Evolutionary conservation across 1,140 invertebrate species (phyloP), one percentile per base, ranked within the genome.

Genomic region (Drosophila persimilis): DNA sequence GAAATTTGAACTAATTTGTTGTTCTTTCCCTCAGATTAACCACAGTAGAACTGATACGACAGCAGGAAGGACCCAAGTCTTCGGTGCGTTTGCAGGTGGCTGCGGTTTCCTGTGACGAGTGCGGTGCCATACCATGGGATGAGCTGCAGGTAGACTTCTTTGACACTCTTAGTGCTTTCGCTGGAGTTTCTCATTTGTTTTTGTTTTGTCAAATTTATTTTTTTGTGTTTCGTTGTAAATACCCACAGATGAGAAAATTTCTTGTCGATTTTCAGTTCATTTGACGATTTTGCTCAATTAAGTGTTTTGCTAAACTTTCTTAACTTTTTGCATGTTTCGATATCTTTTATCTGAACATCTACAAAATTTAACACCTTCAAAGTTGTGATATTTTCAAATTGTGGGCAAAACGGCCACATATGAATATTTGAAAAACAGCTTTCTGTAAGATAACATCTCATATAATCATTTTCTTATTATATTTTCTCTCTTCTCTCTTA

Each of bases 41-140:
- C 54, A 95, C 96, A 81, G 94, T 97, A 7, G 96, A 98, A 92
- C 84, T 97, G 26, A 93, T 97, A 51, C 95, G 97, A 73, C 95
- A 98, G 90, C 96, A 95, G 43, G 90, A 92, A n/a, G 95, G 95
- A 3, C 94, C 95, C 53, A 93, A 93, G n/a, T 95, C 96, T 0
- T 92, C 94, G 0, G 92, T 97, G 7, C 95, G 96, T 78, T 81
- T 97, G 20, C 96, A 97, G 83, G 94, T 97, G 11, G 94, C 95
- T 6, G 95, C 96, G 77, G 92, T 98, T 7, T 92, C 92, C 11
- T 94, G 94, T 52, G 95, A 97, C 74, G 97, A 98, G 91, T 97
- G 96, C 90, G 94, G 94, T 6, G 95, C 96, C 48, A 97, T 98
- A 89, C 95, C 96, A 3, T 98, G 97, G 95, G 97, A 98, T 89